These are phyloP conservation scores for Ophthalmolycus amberensis DNA, from an alignment of 2,113 vertebrate genomes.

Conservation along the genomic window DNA sequence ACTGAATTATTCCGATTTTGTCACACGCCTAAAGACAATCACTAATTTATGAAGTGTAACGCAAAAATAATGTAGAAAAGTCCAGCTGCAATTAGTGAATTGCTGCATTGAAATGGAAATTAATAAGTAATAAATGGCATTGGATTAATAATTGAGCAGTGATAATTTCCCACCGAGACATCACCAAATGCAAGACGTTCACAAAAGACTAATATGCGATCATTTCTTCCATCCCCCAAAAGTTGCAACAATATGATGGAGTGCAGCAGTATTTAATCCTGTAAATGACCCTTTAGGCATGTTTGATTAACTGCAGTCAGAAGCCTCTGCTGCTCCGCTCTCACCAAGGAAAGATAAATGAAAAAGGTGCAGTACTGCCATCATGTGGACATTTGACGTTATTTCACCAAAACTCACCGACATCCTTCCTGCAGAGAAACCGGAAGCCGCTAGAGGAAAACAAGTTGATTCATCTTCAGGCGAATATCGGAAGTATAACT, in stretches of 20 bases:
- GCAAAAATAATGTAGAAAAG: neutral
- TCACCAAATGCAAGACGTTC: neutral
- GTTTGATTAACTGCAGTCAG: constrained; percentile 11
- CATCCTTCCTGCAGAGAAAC: neutral
- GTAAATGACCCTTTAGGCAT: neutral
- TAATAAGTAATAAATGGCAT: neutral
- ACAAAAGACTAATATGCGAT: neutral
- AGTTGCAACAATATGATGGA: neutral
- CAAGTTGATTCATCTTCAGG: neutral
- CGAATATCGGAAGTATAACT: neutral
- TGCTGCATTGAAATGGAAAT: neutral
- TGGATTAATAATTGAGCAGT: neutral
- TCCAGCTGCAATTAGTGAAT: neutral
- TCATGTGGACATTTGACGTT: constrained; percentile 21
- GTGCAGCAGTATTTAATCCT: neutral
- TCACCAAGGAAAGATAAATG: neutral
- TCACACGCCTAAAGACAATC: neutral
- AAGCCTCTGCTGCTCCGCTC: no score
- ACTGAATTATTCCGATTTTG: neutral
- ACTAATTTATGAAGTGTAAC: neutral
- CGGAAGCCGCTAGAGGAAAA: neutral
- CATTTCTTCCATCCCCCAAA: neutral
- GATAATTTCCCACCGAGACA: neutral
- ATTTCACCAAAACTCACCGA: neutral
- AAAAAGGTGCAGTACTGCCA: constrained; percentile 53